Evolutionary conservation across 2,797 vertebrate genomes (phyloP), one percentile per base, ranked within the genome.

Genomic region (Sebastiscus tertius): DNA sequence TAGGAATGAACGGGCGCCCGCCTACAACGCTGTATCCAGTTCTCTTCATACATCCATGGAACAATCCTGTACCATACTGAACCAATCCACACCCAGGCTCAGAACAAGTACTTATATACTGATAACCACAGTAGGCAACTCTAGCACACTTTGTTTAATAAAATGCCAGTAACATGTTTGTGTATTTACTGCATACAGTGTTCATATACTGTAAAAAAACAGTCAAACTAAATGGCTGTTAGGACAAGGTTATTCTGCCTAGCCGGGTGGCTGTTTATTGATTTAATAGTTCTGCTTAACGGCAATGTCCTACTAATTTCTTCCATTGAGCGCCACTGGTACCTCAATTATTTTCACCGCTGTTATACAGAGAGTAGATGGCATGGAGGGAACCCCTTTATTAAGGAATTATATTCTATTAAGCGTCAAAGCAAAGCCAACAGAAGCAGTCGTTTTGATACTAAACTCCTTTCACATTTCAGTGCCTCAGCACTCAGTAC

Each of bases 221-320:
- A 49, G 24, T 3, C 6, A 34, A 52, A 71, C 42, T 79, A 77
- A 84, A 87, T 76, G 63, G 61, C 54, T 85, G 46, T 68, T 24
- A 66, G 67, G 66, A 39, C 12, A 14, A 39, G 36, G 36, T 39
- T 39, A 73, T 87, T 83, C 34, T 29, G 66, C 72, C 66, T 56
- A 31, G 75, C 59, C 70, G 70, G 52, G 56, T 63, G 72, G 60
- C 61, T 77, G 64, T 39, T 58, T 71, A 81, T 82, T 70, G 65
- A 83, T 86, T 83, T 77, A 85, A 84, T 83, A 75, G 72, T 66
- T 79, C 77, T 58, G 39, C 55, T 80, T 80, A 80, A 82, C 77
- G 69, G 33, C 70, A 79, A 36, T 18, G 34, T 63, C 56, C 46
- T 75, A 62, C 72, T 70, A 83, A 76, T 69, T 70, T 81, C 72